These are phyloP conservation scores for Nanorana parkeri DNA, from an alignment of 2,113 vertebrate species.

Conservation along the genomic window DNA sequence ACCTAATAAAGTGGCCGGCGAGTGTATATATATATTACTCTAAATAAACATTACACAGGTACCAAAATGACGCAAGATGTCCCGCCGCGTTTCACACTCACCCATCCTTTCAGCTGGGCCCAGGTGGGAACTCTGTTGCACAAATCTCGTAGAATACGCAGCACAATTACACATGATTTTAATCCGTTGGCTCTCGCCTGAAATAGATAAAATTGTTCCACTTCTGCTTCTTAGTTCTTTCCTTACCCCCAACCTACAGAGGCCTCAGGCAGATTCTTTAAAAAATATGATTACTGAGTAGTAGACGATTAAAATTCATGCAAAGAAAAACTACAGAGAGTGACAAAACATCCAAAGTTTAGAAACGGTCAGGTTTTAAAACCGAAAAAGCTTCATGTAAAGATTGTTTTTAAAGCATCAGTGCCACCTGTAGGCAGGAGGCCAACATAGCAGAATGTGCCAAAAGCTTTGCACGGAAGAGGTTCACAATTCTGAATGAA, in stretches of 20 bases:
- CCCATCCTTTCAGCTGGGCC: conserved; percentile 98
- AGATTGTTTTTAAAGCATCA: conserved; percentile 74
- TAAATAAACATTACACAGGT: too few species aligned
- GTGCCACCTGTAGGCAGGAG: conserved; percentile 50
- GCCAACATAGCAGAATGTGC: neutral
- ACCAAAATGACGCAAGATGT: too few species aligned
- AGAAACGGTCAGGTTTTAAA: conserved; percentile 64
- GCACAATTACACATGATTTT: conserved; percentile 98
- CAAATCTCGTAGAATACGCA: conserved; percentile 97
- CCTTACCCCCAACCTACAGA: conserved; percentile 68
- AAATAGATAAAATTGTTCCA: conserved; percentile 78
- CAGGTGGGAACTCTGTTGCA: conserved; percentile 96
- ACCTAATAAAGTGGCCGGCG: too few species aligned
- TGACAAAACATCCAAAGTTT: conserved; percentile 60
- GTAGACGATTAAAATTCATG: conserved; percentile 70
- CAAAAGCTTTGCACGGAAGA: neutral
- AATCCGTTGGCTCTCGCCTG: conserved; percentile 98
- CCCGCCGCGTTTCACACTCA: conserved; percentile 73
- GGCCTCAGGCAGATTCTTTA: conserved; percentile 64
- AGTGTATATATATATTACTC: too few species aligned
- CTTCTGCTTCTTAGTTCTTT: conserved; percentile 64
- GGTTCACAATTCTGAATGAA: neutral
- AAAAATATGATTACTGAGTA: conserved; percentile 61
- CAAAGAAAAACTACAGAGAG: conserved; percentile 72
- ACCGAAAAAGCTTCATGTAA: conserved; percentile 70